These are phyloP conservation scores for Hepsetus odoe DNA, from an alignment of 2,113 vertebrate genomes.

Conservation along the genomic window DNA sequence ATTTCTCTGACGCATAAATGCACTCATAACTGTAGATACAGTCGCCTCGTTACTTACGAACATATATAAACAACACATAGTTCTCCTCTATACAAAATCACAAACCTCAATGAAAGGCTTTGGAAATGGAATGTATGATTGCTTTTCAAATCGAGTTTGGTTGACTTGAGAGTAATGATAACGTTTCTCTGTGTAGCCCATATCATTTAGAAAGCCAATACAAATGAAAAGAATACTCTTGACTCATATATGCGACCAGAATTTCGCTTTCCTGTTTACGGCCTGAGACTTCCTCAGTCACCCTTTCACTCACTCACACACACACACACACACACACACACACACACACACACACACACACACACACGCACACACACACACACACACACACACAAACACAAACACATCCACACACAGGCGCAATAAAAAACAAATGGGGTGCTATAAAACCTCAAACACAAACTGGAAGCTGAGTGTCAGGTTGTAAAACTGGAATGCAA, in stretches of 20 bases:
- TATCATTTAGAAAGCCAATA: conserved; percentile 80
- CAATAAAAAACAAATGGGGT: conserved; percentile 33
- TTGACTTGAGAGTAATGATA: conserved; percentile 29
- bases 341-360: conserved; percentile 29
- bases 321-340: conserved; percentile 14
- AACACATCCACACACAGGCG: too few relatives aligned
- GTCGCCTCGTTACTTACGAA: conserved; percentile 66
- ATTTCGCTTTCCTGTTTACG: conserved; percentile 90
- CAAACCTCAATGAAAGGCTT: conserved; percentile 6
- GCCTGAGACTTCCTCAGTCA: conserved; percentile 78
- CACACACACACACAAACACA: too few relatives aligned
- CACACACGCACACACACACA: conserved; percentile 22
- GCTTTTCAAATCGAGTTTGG: neutral
- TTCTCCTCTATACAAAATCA: conserved; percentile 48
- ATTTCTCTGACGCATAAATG: conserved; percentile 58
- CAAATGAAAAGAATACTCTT: conserved; percentile 78
- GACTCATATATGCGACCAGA: conserved; percentile 72
- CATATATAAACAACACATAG: conserved; percentile 58
- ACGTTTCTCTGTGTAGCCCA: neutral
- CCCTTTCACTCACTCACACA: conserved; percentile 37
- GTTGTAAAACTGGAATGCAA: conserved; percentile 12
- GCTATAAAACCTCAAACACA: conserved; percentile 36
- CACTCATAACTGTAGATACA: conserved; percentile 57
- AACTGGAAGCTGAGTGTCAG: conserved; percentile 18
- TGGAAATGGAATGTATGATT: neutral